Evolutionary conservation across 2,113 vertebrate genomes (phyloP), one percentile per base, ranked within the genome.

Genomic region (Calcarius ornatus): DNA sequence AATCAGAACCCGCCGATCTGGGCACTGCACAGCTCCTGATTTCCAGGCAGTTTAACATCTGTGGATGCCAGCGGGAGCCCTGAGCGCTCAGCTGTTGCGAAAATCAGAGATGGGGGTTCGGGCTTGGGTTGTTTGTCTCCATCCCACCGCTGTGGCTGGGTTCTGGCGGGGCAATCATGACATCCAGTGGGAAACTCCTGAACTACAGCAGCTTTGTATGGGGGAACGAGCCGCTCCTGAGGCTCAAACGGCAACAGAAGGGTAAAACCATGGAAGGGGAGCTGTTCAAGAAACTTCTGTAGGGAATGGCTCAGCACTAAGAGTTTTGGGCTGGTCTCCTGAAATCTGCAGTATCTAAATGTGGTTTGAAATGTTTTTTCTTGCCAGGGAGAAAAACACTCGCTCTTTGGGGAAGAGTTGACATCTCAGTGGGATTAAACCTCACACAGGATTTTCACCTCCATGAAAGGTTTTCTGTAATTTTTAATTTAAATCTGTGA

Each of bases 171-270:
- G 16, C 73, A 93, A 92, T 6, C 75, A 0, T 85, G 96, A 91
- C 96, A 96, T 83, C 97, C 75, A 43, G 95, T 60, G 96, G 96
- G 40, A 15, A 59, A 37, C 11, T 64, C 11, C 7, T 53, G 81
- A 93, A 94, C 70, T 94, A 81, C 94, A 89, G 81, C 64, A 15
- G 24, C 37, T 4, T 37, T 31, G n/a, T 6, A 2, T 1, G 23
- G 2, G 6, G 19, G 19, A 23, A n/a, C 0, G 30, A 43, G 53
- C 43, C 2, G 15, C 48, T 27, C 43, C 69, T 0, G 23, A 33
- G n/a, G 2, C 57, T 31, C 43, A 2, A 85, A 37, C 23, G 7
- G 0, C 31, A 24, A 0, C 6, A 1, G 1, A 25, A 83, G 24
- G 18, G 1, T 6, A 12, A 70, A 6, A 40, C 5, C 15, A 5